Evolutionary conservation across 2,797 vertebrate species (phyloP).

Genomic region (Micropoecilia bifurca): DNA sequence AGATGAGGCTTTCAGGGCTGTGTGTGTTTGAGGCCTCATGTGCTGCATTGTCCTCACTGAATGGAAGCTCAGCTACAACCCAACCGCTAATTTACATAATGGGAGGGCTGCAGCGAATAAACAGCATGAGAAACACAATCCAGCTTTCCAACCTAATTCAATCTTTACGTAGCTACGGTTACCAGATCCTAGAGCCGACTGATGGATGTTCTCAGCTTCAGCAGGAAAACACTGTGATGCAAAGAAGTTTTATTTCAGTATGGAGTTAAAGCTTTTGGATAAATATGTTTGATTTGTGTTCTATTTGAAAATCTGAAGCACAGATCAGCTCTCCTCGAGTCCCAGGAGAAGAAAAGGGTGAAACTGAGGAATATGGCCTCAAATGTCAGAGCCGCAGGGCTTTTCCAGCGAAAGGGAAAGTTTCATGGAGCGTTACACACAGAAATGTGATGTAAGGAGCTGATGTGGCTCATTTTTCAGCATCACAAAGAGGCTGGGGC

Average conservation of each 20-base stretch:
- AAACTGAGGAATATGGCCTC: slow-evolving; percentile 47
- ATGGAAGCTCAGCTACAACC: slow-evolving; percentile 14
- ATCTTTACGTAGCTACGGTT: slow-evolving; percentile 45
- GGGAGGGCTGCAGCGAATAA: slow-evolving; percentile 23
- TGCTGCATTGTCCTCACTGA: slow-evolving; percentile 18
- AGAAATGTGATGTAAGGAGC: slow-evolving; percentile 58
- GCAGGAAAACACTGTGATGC: slow-evolving; percentile 11
- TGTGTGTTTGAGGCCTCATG: slow-evolving; percentile 4
- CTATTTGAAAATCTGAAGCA: neutral
- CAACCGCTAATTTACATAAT: slow-evolving; percentile 36
- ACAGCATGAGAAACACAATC: slow-evolving; percentile 41
- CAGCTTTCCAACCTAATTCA: slow-evolving; percentile 46
- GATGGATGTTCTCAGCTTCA: slow-evolving; percentile 26
- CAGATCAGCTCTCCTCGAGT: slow-evolving; percentile 22
- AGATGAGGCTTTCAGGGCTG: slow-evolving; percentile 9
- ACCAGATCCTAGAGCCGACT: slow-evolving; percentile 25
- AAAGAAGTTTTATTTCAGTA: neutral
- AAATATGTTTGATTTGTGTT: neutral
- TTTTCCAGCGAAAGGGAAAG: slow-evolving; percentile 39
- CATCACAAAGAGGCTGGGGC: slow-evolving; percentile 33
- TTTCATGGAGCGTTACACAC: slow-evolving; percentile 34
- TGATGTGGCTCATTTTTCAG: slow-evolving; percentile 42
- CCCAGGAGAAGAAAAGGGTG: slow-evolving; percentile 37
- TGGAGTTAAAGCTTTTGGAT: neutral
- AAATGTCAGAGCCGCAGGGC: slow-evolving; percentile 50